Evolutionary conservation across 2,113 vertebrate genomes (phyloP), one percentile per base, ranked within the genome.

Genomic region (Hucho hucho): DNA sequence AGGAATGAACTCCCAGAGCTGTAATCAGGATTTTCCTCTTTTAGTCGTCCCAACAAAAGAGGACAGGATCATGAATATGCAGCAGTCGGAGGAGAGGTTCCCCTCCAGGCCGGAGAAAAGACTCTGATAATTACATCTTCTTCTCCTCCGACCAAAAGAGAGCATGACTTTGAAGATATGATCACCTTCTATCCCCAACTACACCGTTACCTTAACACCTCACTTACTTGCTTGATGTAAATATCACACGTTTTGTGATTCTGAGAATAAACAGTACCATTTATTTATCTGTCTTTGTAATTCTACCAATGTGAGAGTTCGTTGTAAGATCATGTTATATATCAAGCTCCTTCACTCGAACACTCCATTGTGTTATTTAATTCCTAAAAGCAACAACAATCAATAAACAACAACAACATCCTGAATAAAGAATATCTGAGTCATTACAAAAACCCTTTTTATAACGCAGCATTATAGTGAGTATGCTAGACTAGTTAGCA

Each of bases 61-160:
- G 64, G 69, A 65, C 68, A 25, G 37, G 64, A 78, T 71, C 72
- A 75, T 86, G 70, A 76, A 72, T 75, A 79, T 81, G 79, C 70
- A 82, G 73, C 53, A 66, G 4, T 24, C 20, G 72, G 53, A 73
- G 7, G 64, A 75, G 64, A 20, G 70, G 32, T 73, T 64, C 24
- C 68, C 71, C 80, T 74, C 16, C 46, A 72, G 79, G 73, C 16
- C 29, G 77, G 59, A 78, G 83, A 67, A 82, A 85, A 81, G 73
- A 63, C 72, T 69, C 59, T 28, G 37, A 32, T 87, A 75, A 85
- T 85, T 85, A 77, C 83, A 83, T 77, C 80, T 53, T 79, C 72
- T 70, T 72, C 58, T 74, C 26, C n/a, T n/a, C 37, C 61, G 67
- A 12, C 6, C 2, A 67, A 79, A 20, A 65, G 64, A 6, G 3